These are phyloP conservation scores for Ptilorrhoa leucosticta DNA, from an alignment of 2,113 vertebrate species.

Conservation along the genomic window DNA sequence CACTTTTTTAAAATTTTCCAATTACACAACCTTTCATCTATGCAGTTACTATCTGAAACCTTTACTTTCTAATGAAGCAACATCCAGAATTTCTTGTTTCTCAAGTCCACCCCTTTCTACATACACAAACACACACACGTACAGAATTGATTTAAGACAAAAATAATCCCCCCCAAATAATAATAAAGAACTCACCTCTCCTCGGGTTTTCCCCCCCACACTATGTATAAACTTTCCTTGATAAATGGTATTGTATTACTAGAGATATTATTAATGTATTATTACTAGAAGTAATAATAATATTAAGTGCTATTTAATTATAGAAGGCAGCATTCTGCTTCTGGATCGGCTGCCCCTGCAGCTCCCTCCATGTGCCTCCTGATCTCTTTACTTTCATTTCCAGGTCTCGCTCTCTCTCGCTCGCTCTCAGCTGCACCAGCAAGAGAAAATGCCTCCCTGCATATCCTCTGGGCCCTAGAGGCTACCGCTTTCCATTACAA, in stretches of 20 bases:
- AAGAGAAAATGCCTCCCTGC: slow-evolving; percentile 67
- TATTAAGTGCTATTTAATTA: slow-evolving; percentile 81
- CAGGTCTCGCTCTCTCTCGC: slow-evolving; percentile 64
- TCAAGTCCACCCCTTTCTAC: neutral
- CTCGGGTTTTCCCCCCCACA: slow-evolving; percentile 24
- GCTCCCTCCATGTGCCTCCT: slow-evolving; percentile 74
- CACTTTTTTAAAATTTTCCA: neutral
- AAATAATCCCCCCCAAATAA: slow-evolving; percentile 42
- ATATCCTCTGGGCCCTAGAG: slow-evolving; percentile 74
- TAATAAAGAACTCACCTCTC: slow-evolving; percentile 66
- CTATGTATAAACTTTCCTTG: slow-evolving; percentile 69
- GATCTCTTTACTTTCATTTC: slow-evolving; percentile 77
- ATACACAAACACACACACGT: neutral
- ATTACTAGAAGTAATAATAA: slow-evolving; percentile 81
- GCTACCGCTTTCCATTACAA: slow-evolving; percentile 44
- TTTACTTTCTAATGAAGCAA: slow-evolving; percentile 35
- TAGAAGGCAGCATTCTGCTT: slow-evolving; percentile 75
- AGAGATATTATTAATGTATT: slow-evolving; percentile 80
- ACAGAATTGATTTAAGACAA: neutral
- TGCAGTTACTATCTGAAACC: neutral
- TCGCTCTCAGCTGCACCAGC: slow-evolving; percentile 62
- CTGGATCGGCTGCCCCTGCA: slow-evolving; percentile 73
- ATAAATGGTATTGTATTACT: slow-evolving; percentile 80
- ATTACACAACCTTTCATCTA: slow-evolving; percentile 5
- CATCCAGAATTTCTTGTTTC: slow-evolving; percentile 28